A percentile compares a stretch with the other conserved stretches of the same genome.
Evolutionary conservation across 2,888 invertebrate species (phyloP).

Genomic region (Rhingia campestris): DNA sequence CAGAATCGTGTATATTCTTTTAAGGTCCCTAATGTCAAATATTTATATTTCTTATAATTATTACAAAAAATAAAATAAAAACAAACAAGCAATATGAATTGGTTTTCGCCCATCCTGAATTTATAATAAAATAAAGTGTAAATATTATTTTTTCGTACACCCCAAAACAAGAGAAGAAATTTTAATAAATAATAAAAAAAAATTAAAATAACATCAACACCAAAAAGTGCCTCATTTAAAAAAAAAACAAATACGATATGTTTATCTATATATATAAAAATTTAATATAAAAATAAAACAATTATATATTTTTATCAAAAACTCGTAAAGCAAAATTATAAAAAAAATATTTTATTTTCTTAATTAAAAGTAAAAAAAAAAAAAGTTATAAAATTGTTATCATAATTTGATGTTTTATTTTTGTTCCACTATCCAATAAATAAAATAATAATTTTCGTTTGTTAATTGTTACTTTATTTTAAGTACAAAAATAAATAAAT

Average conservation of each 20-base stretch:
- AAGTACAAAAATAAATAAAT: slow-evolving; percentile 48
- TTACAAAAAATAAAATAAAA: not conserved
- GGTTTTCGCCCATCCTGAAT: not conserved
- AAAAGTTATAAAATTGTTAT: slow-evolving; percentile 34
- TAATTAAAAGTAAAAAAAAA: slow-evolving; percentile 8
- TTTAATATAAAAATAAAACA: slow-evolving; percentile 17
- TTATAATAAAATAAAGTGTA: slow-evolving; percentile 24
- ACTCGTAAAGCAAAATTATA: not conserved
- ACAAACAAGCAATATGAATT: not conserved
- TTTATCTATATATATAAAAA: slow-evolving; percentile 52
- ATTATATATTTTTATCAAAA: slow-evolving; percentile 38
- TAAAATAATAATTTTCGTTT: not conserved
- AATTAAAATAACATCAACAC: slow-evolving; percentile 35
- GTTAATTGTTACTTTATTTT: slow-evolving; percentile 52
- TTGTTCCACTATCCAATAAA: slow-evolving; percentile 12
- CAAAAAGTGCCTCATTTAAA: slow-evolving; percentile 73
- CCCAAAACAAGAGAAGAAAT: slow-evolving; percentile 11
- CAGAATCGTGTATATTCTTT: no score
- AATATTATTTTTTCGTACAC: slow-evolving; percentile 31
- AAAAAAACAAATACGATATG: slow-evolving; percentile 10
- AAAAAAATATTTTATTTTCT: slow-evolving; percentile 27
- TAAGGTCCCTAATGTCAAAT: no score
- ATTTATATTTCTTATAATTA: no score
- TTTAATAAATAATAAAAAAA: slow-evolving; percentile 27
- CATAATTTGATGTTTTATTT: slow-evolving; percentile 29